phyloP scores from a whole-genome alignment of 2,113 vertebrate genomes.

The Azemiops feae region DNA sequence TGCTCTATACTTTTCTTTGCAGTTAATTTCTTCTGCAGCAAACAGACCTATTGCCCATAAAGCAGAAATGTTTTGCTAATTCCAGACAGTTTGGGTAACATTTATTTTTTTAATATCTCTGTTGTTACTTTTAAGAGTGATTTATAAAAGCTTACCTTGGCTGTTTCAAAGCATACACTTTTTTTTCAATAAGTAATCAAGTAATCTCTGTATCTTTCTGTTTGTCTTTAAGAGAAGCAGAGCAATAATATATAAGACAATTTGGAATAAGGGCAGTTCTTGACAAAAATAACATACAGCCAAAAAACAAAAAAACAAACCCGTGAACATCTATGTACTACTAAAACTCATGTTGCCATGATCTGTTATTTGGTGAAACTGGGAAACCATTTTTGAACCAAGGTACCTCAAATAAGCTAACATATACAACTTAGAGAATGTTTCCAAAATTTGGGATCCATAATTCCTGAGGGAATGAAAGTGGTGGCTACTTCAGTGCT shows the following conservation, averaged over 20 bases:
- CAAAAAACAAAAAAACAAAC: background rate
- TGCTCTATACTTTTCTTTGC: conserved; percentile 12
- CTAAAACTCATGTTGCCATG: background rate
- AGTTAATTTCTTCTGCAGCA: conserved; percentile 27
- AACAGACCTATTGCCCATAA: conserved; percentile 24
- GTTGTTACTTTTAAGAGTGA: conserved; percentile 11
- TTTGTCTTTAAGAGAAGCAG: background rate
- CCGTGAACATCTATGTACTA: background rate
- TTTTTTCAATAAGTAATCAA: conserved; percentile 28
- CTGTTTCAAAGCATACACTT: conserved; percentile 19
- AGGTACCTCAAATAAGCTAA: background rate
- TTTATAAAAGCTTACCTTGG: conserved; percentile 15
- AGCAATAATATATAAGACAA: background rate
- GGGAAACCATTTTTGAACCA: too few relatives aligned
- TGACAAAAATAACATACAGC: background rate
- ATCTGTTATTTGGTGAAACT: background rate
- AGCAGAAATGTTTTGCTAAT: conserved; percentile 21
- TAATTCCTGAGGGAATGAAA: background rate
- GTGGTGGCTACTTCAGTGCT: background rate
- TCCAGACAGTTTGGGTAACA: conserved; percentile 45
- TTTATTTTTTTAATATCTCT: background rate
- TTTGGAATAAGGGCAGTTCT: background rate
- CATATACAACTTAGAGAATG: background rate
- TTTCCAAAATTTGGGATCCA: background rate
- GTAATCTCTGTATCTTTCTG: background rate